Conservation (phyloP, 2,888 invertebrate species). For the Apocheima hispidaria region DNA sequence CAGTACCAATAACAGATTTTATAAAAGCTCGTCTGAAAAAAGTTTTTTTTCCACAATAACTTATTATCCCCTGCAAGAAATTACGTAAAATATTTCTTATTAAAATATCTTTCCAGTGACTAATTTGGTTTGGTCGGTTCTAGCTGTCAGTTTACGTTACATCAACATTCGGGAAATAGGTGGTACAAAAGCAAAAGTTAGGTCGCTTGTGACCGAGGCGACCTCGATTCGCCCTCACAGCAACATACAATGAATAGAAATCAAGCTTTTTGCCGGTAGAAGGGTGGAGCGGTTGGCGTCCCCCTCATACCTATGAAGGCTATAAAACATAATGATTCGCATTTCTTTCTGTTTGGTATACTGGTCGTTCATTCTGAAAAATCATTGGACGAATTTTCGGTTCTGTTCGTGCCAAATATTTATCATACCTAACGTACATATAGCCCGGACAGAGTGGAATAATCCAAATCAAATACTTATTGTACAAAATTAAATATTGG, state of each 20-base stretch:
- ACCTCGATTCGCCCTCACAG: slow-evolving; percentile 24
- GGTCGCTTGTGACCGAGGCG: slow-evolving; percentile 19
- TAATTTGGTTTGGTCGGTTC: slow-evolving; percentile 3
- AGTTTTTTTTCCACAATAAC: no score
- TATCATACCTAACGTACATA: no score
- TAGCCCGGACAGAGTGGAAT: no score
- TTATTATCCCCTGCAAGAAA: no score
- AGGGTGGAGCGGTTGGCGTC: slow-evolving; percentile 7
- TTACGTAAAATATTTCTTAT: no score
- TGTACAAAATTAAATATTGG: no score
- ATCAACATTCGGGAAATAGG: slow-evolving; percentile 28
- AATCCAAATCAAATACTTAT: no score
- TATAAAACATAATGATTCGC: slow-evolving; percentile 17
- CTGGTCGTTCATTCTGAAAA: slow-evolving; percentile 8
- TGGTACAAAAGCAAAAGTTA: slow-evolving; percentile 17
- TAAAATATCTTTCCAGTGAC: neutral
- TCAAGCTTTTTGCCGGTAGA: slow-evolving; percentile 17
- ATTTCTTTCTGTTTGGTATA: slow-evolving; percentile 6
- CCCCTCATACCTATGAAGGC: slow-evolving; percentile 4
- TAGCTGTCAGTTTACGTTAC: slow-evolving; percentile 3
- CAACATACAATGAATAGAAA: slow-evolving; percentile 24
- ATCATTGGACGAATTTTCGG: neutral
- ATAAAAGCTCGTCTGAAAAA: no score
- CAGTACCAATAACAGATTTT: no score
- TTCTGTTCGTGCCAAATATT: no score